Evolutionary conservation across 2,888 invertebrate genomes (phyloP), one percentile per base, ranked within the genome.

Genomic region (Cataglyphis albicans): DNA sequence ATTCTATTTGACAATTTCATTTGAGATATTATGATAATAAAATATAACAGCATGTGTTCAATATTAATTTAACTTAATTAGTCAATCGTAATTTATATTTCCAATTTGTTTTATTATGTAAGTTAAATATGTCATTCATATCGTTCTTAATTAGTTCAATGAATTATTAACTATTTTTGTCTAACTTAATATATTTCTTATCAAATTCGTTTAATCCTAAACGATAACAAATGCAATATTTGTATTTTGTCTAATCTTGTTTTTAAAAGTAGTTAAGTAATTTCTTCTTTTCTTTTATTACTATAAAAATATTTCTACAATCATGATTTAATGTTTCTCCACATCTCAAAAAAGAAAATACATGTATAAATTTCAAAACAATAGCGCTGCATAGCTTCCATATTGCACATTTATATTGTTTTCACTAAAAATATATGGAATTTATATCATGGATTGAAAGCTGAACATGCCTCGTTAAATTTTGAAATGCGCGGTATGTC

Each of bases 21-120:
- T 80, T 7, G 32, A 64, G 29, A 68, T 81, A 82, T 78, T 72
- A 44, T 35, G 44, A 80, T 44, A 72, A 80, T 80, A 72, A 80
- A 80, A 80, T 72, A 61, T 18, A 70, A 70, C 59, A 72, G 59
- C 25, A 12, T 44, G 59, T 70, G 25, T 72, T 18, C 59, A 25
- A 72, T 80, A 80, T 80, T 80, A 72, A 80, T 80, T 80, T 80
- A 80, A 80, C 61, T 72, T 72, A 80, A 80, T 80, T 72, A 72
- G 78, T 59, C 78, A 44, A 44, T 59, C 59, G 38, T 80, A 44
- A 80, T 80, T 72, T 80, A 80, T 72, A 80, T 80, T 9, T 70
- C 25, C 59, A 72, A 72, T 80, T 44, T 44, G 78, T 80, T 72
- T 72, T 48, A 78, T 59, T 59, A 44, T 78, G 25, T 59, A 72